These are phyloP conservation scores for Whitmania pigra DNA, from an alignment of 1,140 invertebrate species.

Conservation along the genomic window DNA sequence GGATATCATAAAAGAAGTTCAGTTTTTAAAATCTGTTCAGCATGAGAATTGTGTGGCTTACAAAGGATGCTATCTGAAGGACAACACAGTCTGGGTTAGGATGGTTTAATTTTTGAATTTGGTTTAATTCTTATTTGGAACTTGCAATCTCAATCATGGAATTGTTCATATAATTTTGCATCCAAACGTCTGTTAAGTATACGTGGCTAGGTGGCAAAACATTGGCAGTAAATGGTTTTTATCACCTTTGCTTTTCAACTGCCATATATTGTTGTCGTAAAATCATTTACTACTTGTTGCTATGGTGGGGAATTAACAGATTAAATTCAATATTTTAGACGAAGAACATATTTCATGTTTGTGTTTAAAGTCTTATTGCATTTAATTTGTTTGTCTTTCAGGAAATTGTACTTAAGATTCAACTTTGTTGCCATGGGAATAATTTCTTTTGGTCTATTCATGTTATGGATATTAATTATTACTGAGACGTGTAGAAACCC, in stretches of 20 bases:
- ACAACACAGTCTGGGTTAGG: slow-evolving; percentile 88
- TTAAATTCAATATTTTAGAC: no score
- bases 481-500: no score
- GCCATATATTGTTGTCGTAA: not conserved
- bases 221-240: not conserved
- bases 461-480: no score
- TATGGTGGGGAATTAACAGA: no score
- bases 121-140: not conserved
- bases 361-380: no score
- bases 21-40: slow-evolving; percentile 81
- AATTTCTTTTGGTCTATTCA: no score
- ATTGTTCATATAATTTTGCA: not conserved
- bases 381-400: no score
- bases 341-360: no score
- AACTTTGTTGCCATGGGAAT: no score
- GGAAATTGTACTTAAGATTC: no score
- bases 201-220: not conserved
- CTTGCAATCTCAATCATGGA: not conserved
- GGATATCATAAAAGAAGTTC: slow-evolving; percentile 97
- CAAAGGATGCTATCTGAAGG: slow-evolving; percentile 91
- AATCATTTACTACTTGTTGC: not conserved
- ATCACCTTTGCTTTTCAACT: not conserved
- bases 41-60: slow-evolving; percentile 97
- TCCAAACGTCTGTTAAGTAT: not conserved
- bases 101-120: not conserved